Evolutionary conservation across 2,113 vertebrate species (phyloP).

Genomic region (Sorex araneus): DNA sequence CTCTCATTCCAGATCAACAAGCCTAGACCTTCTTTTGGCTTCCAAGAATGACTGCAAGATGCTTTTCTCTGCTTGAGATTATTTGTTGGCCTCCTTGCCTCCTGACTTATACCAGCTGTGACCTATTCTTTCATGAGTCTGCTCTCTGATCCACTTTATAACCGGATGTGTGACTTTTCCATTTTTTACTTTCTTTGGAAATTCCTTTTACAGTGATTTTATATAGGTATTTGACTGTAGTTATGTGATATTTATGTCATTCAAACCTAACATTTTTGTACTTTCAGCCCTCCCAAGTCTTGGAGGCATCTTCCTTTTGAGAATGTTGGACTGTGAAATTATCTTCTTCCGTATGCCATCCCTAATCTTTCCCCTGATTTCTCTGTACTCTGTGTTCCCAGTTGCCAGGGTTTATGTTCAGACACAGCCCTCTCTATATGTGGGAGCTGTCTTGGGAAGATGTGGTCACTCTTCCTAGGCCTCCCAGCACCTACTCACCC

Average conservation of each 20-base stretch:
- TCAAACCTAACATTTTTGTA: background rate
- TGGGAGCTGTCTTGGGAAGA: background rate
- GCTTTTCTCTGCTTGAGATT: background rate
- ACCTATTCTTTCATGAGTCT: background rate
- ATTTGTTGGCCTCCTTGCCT: background rate
- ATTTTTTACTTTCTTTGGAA: slow-evolving; percentile 22
- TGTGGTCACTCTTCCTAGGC: background rate
- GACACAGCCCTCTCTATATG: background rate
- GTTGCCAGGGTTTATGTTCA: background rate
- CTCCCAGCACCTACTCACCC: background rate
- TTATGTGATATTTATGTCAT: background rate
- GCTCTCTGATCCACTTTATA: background rate
- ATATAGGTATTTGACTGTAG: background rate
- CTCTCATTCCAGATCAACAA: background rate
- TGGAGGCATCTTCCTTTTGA: slow-evolving; percentile 12
- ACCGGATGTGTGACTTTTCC: background rate
- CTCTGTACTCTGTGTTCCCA: background rate
- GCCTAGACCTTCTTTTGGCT: background rate
- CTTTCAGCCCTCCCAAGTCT: background rate
- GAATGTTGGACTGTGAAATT: background rate
- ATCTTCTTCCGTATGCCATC: background rate
- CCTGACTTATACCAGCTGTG: background rate
- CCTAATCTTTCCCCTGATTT: background rate
- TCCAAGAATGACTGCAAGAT: background rate
- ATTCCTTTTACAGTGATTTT: background rate